Conservation (phyloP, 2,888 invertebrate species). For the Harpagoxenus sublaevis region DNA sequence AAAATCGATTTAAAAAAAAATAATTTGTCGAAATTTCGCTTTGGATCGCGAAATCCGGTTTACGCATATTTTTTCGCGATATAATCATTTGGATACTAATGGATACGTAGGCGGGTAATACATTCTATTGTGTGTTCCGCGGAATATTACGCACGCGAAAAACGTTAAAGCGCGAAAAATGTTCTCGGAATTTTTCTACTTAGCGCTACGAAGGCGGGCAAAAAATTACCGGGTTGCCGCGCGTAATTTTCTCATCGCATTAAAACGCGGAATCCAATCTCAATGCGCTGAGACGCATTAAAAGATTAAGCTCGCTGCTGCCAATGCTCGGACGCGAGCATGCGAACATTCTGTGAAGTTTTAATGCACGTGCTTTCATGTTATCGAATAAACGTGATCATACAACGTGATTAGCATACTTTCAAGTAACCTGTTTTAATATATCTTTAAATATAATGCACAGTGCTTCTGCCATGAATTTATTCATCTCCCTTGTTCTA, state of each 20-base stretch:
- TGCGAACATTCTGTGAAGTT: slow-evolving; percentile 50
- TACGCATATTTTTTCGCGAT: slow-evolving; percentile 38
- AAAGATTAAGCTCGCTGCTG: slow-evolving; percentile 51
- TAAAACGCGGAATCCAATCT: slow-evolving; percentile 57
- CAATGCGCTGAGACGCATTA: slow-evolving; percentile 57
- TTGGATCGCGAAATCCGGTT: slow-evolving; percentile 36
- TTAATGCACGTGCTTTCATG: slow-evolving; percentile 55
- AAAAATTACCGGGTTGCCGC: slow-evolving; percentile 46
- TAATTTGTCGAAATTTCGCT: slow-evolving; percentile 25
- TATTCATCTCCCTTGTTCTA: slow-evolving; percentile 26
- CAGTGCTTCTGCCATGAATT: slow-evolving; percentile 10
- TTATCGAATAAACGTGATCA: slow-evolving; percentile 56
- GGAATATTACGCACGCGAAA: slow-evolving; percentile 19
- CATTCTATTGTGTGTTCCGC: slow-evolving; percentile 26
- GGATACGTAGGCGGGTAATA: slow-evolving; percentile 28
- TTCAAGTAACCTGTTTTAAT: slow-evolving; percentile 51
- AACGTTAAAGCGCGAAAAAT: slow-evolving; percentile 16
- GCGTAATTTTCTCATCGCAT: slow-evolving; percentile 57
- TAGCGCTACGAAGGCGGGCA: slow-evolving; percentile 41
- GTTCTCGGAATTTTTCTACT: slow-evolving; percentile 47
- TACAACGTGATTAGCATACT: slow-evolving; percentile 52
- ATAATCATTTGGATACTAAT: slow-evolving; percentile 50
- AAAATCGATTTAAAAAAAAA: background rate
- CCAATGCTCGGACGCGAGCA: slow-evolving; percentile 49
- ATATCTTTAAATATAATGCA: slow-evolving; percentile 52